Base-by-base conservation (phyloP, 2,113 vertebrate genomes). In the Dissostichus mawsoni region DNA sequence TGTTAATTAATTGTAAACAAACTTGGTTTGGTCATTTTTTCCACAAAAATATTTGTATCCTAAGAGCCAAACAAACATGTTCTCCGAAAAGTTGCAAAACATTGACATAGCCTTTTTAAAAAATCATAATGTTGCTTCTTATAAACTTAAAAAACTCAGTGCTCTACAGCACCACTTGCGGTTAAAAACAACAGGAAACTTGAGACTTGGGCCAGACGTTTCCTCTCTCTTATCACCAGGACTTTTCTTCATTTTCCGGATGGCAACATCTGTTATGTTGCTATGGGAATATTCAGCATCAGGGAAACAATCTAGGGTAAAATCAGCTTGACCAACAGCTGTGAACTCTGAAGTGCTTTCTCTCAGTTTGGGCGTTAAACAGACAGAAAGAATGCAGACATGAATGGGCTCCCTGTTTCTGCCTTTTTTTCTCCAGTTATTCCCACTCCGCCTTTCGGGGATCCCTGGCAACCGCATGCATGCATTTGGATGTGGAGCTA, bases 351-450 rank as follows among this genome's bases (percentile, higher is more conserved):
- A 84, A 82, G 82, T 50, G 83, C 65, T 81, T 91, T 85, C 72
- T 77, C 71, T 84, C 52, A 79, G 65, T 76, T 69, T 61, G 50
- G 78, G 73, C 62, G 23, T 85, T 70, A 82, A 82, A 75, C 71
- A 68, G 81, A 78, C 25, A 69, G 68, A 66, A 88, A 82, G 78
- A 91, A 87, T 90, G 80, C 71, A 55, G 82, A 56, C 76, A 66
- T 92, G 87, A 93, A 92, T 90, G 81, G 78, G 70, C 62, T 82
- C 86, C 83, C 85, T 91, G 92, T 93, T 84, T 72, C 75, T 18
- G 52, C 16, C 47, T 85, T 61, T 71, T 80, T 66, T 52, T 48
- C 29, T 29, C 29, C 44, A 14, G 11, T 70, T 76, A 81, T 80
- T 83, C 76, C 82, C 61, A 69, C 69, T 63, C 72, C 69, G 68